These are phyloP conservation scores for Vanacampus margaritifer DNA, from an alignment of 2,113 vertebrate genomes.

Conservation along the genomic window DNA sequence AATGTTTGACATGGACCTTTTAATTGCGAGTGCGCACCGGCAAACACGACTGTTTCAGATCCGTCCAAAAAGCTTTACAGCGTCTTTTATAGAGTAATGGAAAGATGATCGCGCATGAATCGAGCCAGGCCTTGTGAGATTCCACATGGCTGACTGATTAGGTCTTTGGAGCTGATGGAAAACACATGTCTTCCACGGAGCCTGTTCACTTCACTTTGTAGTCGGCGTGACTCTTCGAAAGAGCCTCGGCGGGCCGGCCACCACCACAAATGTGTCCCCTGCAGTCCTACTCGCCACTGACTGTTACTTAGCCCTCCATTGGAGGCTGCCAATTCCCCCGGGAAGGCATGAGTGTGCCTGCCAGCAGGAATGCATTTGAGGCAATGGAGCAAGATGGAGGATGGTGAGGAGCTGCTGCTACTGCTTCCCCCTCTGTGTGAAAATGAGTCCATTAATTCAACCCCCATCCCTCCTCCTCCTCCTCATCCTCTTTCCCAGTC, in stretches of 20 bases:
- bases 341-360: conserved; percentile 60
- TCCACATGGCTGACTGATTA: conserved; percentile 64
- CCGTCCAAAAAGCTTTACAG: conserved; percentile 36
- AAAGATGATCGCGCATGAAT: conserved; percentile 53
- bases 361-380: conserved; percentile 61
- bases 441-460: conserved; percentile 73
- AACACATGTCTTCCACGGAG: conserved; percentile 60
- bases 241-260: conserved; percentile 50
- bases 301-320: conserved; percentile 67
- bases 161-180: conserved; percentile 54
- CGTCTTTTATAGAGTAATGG: conserved; percentile 57
- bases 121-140: conserved; percentile 47
- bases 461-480: conserved; percentile 22
- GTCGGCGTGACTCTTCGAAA: conserved; percentile 29
- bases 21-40: conserved; percentile 21
- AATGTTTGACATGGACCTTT: conserved; percentile 21
- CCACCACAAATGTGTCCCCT: conserved; percentile 57
- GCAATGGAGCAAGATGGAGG: conserved; percentile 67
- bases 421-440: conserved; percentile 66
- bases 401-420: conserved; percentile 52
- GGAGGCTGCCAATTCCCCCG: conserved; percentile 57
- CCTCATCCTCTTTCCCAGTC: conserved; percentile 35
- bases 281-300: conserved; percentile 48
- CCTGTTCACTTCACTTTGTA: conserved; percentile 54
- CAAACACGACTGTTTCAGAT: conserved; percentile 21